These are phyloP conservation scores for Chironomus tentans DNA, from an alignment of 2,888 invertebrate species.

Conservation along the genomic window DNA sequence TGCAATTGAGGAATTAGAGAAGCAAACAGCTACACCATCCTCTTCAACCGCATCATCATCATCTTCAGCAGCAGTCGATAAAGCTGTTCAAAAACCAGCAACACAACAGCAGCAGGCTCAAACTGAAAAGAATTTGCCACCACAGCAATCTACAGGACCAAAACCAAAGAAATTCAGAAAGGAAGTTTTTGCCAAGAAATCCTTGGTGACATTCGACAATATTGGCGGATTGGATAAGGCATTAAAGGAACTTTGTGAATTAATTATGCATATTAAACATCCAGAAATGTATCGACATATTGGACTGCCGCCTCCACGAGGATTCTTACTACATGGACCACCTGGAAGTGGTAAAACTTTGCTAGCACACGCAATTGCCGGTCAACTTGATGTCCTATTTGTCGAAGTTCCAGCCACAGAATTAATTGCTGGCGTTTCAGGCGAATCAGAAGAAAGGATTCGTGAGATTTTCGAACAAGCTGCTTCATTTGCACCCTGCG, in stretches of 20 bases:
- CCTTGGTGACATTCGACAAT: conserved; percentile 56
- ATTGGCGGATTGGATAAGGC: conserved; percentile 74
- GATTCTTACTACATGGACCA: conserved; percentile 89
- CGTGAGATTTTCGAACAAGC: conserved; percentile 86
- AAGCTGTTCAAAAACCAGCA: too few species aligned
- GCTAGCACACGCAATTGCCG: conserved; percentile 43
- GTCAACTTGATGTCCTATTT: conserved; percentile 66
- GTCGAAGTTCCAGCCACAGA: conserved; percentile 87
- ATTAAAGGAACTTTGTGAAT: conserved; percentile 59
- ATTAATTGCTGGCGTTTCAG: conserved; percentile 87
- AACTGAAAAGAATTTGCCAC: too few species aligned
- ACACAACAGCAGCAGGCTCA: too few species aligned
- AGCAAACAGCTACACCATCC: not conserved
- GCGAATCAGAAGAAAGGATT: conserved; percentile 90
- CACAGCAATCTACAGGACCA: not conserved
- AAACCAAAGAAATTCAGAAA: conserved; percentile 38
- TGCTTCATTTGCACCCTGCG: conserved; percentile 60
- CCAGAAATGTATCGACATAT: conserved; percentile 80
- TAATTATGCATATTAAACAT: conserved; percentile 77
- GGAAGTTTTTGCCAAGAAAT: conserved; percentile 32
- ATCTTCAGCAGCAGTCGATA: conserved; percentile 28
- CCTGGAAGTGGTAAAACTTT: conserved; percentile 73
- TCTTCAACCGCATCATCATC: conserved; percentile 25
- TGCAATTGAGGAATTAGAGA: conserved; percentile 29
- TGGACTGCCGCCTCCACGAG: conserved; percentile 80